Base-by-base conservation (phyloP, 2,113 vertebrate species). In the Excalfactoria chinensis region DNA sequence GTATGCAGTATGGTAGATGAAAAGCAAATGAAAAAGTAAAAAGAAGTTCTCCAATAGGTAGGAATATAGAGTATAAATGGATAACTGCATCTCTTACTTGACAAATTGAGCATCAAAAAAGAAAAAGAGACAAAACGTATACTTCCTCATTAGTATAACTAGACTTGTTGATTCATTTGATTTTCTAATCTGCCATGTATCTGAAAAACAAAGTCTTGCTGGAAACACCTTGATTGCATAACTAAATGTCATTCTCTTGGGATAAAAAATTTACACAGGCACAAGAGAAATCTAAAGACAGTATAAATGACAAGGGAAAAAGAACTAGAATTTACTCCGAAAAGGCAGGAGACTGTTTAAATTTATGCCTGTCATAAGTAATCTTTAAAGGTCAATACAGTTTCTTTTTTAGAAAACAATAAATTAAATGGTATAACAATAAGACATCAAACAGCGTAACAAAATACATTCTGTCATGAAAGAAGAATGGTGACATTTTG, bases 361-460 rank as follows among this genome's bases (percentile, higher is more conserved):
- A 74, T 86, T 88, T 82, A 43, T 83, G 35, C 84, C 84, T 82
- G 40, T 88, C 86, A 84, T 49, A 71, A 35, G 48, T 55, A 68
- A 55, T 86, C 83, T 60, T 93, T 92, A 94, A 90, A 95, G 80
- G 84, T 92, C 83, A 94, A 71, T 77, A 80, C 11, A 41, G 72
- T 67, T 88, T 90, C 30, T 93, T 62, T 93, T 93, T 32, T 32
- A 71, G 60, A 92, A 91, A 88, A 80, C 32, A 74, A 73, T 80
- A 64, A 83, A 88, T 88, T 53, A 83, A 79, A 44, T 23, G 28
- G 32, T 55, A 20, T 49, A 73, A 70, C 26, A 73, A 19, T 62
- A 90, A 81, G 60, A 30, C 51, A 59, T 76, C 46, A 70, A 86
- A 66, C 46, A 59, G 7, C 59, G 25, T 58, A 69, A 93, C 41